These are phyloP conservation scores for Busseola fusca DNA, from an alignment of 2,888 invertebrate genomes.

Conservation along the genomic window DNA sequence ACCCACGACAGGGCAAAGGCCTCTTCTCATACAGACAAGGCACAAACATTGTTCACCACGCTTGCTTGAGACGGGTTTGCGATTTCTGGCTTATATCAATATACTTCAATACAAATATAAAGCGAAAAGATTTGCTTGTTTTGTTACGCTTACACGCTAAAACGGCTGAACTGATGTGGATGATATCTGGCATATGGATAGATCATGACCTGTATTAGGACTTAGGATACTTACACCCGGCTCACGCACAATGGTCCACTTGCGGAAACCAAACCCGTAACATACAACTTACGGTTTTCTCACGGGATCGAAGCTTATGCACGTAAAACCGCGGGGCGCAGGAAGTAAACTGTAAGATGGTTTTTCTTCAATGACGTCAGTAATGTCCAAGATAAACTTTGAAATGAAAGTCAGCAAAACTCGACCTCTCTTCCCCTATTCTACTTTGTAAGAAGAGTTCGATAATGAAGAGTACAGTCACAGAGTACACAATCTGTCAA, in stretches of 20 bases:
- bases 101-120: too few relatives aligned
- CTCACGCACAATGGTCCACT: too few relatives aligned
- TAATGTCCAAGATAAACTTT: not conserved
- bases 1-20: not conserved
- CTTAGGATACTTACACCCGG: not conserved
- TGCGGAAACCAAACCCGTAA: too few relatives aligned
- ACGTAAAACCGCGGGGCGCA: not conserved
- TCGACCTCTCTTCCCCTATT: not conserved
- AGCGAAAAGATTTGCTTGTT: too few relatives aligned
- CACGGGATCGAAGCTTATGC: not conserved
- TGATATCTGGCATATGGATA: not conserved
- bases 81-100: not conserved
- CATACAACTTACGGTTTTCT: too few relatives aligned
- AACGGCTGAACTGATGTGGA: too few relatives aligned
- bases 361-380: not conserved
- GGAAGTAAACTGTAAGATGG: not conserved
- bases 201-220: not conserved
- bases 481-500: too few relatives aligned
- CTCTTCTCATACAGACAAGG: not conserved
- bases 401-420: not conserved
- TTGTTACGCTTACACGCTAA: too few relatives aligned
- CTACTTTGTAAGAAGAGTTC: not conserved
- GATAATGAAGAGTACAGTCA: not conserved
- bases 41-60: too few relatives aligned
- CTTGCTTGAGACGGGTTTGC: not conserved